Conservation (phyloP, 2,888 invertebrate species). For the Himalopsyche japonica region DNA sequence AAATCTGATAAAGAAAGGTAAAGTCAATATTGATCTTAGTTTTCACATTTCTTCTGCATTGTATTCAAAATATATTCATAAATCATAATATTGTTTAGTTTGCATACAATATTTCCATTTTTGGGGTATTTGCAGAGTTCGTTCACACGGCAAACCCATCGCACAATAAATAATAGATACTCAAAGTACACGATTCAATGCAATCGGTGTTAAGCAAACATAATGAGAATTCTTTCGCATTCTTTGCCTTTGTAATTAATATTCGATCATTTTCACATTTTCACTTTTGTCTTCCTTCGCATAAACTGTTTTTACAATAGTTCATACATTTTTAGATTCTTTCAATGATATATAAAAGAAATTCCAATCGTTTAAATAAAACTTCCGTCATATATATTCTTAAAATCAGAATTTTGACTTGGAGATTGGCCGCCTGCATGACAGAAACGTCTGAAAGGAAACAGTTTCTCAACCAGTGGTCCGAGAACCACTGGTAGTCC, state of each 20-base stretch:
- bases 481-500: too few relatives aligned
- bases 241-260: background rate
- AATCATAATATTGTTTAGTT: background rate
- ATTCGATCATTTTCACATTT: background rate
- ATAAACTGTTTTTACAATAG: background rate
- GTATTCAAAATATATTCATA: background rate
- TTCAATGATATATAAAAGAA: too few relatives aligned
- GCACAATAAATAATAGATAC: background rate
- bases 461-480: too few relatives aligned
- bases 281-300: background rate
- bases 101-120: background rate
- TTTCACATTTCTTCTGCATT: background rate
- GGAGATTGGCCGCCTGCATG: too few relatives aligned
- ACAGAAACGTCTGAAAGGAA: too few relatives aligned
- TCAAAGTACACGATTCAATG: background rate
- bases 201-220: background rate
- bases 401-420: too few relatives aligned
- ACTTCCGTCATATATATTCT: too few relatives aligned
- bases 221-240: background rate
- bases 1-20: background rate
- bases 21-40: background rate
- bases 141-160: background rate
- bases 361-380: too few relatives aligned
- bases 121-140: background rate
- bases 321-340: too few relatives aligned